Percentiles rank a stretch among this genome's conserved stretches.
phyloP scores from a whole-genome alignment of 2,888 invertebrate species.

The Dynastes maya region DNA sequence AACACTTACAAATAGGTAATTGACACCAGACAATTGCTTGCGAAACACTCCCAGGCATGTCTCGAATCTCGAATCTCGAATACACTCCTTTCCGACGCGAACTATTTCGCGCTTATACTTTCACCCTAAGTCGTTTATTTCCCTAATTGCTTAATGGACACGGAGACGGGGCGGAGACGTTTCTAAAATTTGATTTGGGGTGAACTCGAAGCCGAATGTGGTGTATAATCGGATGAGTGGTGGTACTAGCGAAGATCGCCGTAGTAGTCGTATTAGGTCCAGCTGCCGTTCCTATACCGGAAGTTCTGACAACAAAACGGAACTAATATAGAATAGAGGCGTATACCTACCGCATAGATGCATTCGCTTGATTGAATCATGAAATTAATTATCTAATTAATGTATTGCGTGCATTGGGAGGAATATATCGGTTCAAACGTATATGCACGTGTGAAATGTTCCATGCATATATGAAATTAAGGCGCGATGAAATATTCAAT shows the following conservation, averaged over 20 bases:
- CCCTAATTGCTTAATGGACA: slow-evolving; percentile 38
- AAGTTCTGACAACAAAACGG: slow-evolving; percentile 32
- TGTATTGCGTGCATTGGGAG: neutral
- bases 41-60: no score
- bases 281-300: slow-evolving; percentile 28
- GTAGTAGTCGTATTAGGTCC: neutral
- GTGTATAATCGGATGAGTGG: slow-evolving; percentile 28
- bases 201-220: slow-evolving; percentile 15
- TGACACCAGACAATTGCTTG: no score
- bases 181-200: slow-evolving; percentile 39
- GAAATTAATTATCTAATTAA: slow-evolving; percentile 38
- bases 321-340: slow-evolving; percentile 27
- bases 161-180: slow-evolving; percentile 23
- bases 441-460: neutral
- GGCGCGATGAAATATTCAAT: no score
- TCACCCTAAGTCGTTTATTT: slow-evolving; percentile 36
- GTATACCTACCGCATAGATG: neutral
- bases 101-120: slow-evolving; percentile 11
- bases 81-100: neutral
- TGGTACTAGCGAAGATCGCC: neutral
- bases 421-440: neutral
- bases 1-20: no score
- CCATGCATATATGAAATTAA: neutral
- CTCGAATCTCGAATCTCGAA: no score
- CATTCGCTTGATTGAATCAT: slow-evolving; percentile 20